Conservation (phyloP, 2,113 vertebrate genomes). For the Apodemus speciosus region DNA sequence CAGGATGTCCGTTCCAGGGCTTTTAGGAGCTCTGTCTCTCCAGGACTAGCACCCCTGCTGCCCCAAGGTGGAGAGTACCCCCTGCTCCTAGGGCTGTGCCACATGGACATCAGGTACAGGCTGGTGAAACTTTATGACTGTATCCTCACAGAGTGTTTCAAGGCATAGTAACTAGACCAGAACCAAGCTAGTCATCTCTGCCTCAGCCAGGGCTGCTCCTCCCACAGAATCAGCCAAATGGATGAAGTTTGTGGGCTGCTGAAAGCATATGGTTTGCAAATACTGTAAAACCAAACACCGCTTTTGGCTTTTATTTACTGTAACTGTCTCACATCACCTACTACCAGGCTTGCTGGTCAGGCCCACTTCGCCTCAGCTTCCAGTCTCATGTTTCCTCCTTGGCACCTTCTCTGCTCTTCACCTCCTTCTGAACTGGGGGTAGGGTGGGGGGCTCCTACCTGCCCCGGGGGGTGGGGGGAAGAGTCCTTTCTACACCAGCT, state of each 20-base stretch:
- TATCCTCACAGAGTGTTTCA: slow-evolving; percentile 11
- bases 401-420: neutral
- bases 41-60: neutral
- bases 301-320: slow-evolving; percentile 63
- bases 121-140: neutral
- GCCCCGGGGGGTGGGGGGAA: no score
- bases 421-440: neutral
- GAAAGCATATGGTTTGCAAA: slow-evolving; percentile 61
- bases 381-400: neutral
- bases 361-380: slow-evolving; percentile 14
- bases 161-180: slow-evolving; percentile 14
- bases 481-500: neutral
- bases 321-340: neutral
- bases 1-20: neutral
- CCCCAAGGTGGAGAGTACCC: fast-evolving
- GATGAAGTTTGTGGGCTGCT: slow-evolving; percentile 20
- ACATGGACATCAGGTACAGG: neutral
- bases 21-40: neutral
- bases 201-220: slow-evolving; percentile 29
- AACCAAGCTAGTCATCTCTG: neutral
- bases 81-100: neutral
- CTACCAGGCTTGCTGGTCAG: neutral
- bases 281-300: slow-evolving; percentile 40
- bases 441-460: no score
- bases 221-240: slow-evolving; percentile 49